These are phyloP conservation scores for Coptodon bakossiorum DNA, from an alignment of 2,113 vertebrate genomes.

Conservation along the genomic window DNA sequence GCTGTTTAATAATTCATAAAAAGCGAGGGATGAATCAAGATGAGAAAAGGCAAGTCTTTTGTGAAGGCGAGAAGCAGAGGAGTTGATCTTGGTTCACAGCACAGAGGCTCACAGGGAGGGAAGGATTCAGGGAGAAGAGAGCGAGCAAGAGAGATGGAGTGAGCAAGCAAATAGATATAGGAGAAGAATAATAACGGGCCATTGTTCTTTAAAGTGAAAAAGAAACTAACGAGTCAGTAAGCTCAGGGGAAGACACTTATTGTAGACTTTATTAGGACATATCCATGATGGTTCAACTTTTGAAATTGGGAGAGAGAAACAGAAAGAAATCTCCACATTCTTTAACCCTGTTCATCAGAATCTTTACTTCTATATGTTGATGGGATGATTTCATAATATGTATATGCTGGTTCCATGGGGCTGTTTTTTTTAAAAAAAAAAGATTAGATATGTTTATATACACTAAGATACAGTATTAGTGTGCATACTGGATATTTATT, in stretches of 20 bases:
- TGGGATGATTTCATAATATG: not conserved
- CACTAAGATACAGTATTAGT: not conserved
- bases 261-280: not conserved
- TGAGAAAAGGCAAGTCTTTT: slow-evolving; percentile 53
- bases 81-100: slow-evolving; percentile 47
- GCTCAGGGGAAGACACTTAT: not conserved
- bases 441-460: not conserved
- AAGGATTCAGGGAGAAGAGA: not conserved
- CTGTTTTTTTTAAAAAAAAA: too few relatives aligned
- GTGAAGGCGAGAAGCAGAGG: slow-evolving; percentile 45
- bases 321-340: not conserved
- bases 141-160: not conserved
- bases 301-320: not conserved
- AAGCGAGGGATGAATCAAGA: slow-evolving; percentile 50
- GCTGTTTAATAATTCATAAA: slow-evolving; percentile 68
- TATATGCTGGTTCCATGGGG: not conserved
- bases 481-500: not conserved
- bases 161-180: slow-evolving; percentile 20
- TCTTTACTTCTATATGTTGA: not conserved
- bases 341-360: not conserved
- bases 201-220: slow-evolving; percentile 22
- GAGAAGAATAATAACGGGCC: slow-evolving; percentile 11
- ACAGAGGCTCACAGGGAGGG: slow-evolving; percentile 14
- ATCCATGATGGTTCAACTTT: not conserved
- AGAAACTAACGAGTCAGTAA: not conserved